Evolutionary conservation across 2,888 invertebrate species (phyloP), one percentile per base, ranked within the genome.

Genomic region (Eledona agricola): DNA sequence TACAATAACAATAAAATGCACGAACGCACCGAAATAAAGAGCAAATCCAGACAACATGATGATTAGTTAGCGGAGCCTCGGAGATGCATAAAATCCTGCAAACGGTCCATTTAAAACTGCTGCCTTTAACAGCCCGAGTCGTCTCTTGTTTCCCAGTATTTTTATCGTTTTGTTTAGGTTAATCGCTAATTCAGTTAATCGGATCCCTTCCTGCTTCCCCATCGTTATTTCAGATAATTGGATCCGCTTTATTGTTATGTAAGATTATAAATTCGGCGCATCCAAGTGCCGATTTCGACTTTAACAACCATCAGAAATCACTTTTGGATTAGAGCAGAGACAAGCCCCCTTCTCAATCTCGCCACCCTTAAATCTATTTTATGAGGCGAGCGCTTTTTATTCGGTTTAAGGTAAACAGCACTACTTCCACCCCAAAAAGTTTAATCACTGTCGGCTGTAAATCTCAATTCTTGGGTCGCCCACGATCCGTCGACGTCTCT

Each of bases 381-480:
- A 29, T 29, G 12, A 15, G 15, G 9, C 11, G 2, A 7, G 9
- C 16, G 16, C 10, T 4, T 16, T 12, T 31, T 16, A 13, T 5
- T 29, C 29, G n/a, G 12, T 1, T 4, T 6, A 5, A 31, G 9
- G 35, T 12, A 20, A 35, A 35, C 34, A 31, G 12, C n/a, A n/a
- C n/a, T n/a, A n/a, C n/a, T n/a, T n/a, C n/a, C n/a, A n/a, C n/a
- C n/a, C n/a, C n/a, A n/a, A 19, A 20, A 32, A 22, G 23, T 43
- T 43, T 43, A 43, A 31, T 43, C 43, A 43, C 11, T 43, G 43
- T 32, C 43, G 10, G 4, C 7, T 16, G 16, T 43, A 43, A 43
- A 43, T 43, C 23, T 31, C 22, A 32, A 15, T 43, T 43, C 23
- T 32, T 42, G n/a, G n/a, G n/a, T n/a, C n/a, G n/a, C n/a, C n/a